Evolutionary conservation across 1,140 invertebrate species (phyloP).

Genomic region (Paraescarpia echinospica): DNA sequence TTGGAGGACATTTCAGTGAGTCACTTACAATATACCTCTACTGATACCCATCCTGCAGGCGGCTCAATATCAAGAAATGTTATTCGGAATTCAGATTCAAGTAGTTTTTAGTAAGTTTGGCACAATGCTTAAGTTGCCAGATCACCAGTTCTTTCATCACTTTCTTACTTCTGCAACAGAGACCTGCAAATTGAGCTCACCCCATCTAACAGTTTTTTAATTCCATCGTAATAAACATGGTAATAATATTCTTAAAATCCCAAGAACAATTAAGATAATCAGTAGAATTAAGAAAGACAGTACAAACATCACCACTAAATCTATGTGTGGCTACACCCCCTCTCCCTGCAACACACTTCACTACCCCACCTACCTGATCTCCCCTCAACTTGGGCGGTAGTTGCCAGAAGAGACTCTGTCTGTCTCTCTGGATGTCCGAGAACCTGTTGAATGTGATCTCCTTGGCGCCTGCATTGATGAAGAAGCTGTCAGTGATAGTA

Average conservation of each 20-base stretch:
- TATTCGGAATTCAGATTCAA: not conserved
- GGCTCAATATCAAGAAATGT: too few relatives aligned
- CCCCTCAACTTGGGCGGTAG: constrained; percentile 75
- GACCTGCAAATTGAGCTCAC: too few relatives aligned
- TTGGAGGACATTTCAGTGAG: too few relatives aligned
- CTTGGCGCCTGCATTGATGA: constrained; percentile 59
- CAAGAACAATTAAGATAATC: not conserved
- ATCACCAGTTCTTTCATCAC: not conserved
- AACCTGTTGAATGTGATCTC: constrained; percentile 56
- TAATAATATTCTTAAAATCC: not conserved
- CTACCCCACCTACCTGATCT: constrained; percentile 65
- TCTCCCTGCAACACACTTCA: not conserved
- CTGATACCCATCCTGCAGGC: too few relatives aligned
- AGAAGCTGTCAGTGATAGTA: constrained; percentile 55
- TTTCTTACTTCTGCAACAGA: not conserved
- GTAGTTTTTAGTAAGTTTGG: not conserved
- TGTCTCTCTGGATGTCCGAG: constrained; percentile 52
- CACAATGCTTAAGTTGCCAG: not conserved
- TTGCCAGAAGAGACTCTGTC: constrained; percentile 70
- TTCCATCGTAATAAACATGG: too few relatives aligned
- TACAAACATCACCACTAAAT: not conserved
- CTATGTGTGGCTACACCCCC: not conserved
- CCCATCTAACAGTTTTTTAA: too few relatives aligned
- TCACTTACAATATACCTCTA: too few relatives aligned
- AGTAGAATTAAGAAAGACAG: not conserved